Percentiles rank a stretch among this genome's conserved stretches.
These are phyloP conservation scores for Rhineura floridana DNA, from an alignment of 2,113 vertebrate species.

Conservation along the genomic window DNA sequence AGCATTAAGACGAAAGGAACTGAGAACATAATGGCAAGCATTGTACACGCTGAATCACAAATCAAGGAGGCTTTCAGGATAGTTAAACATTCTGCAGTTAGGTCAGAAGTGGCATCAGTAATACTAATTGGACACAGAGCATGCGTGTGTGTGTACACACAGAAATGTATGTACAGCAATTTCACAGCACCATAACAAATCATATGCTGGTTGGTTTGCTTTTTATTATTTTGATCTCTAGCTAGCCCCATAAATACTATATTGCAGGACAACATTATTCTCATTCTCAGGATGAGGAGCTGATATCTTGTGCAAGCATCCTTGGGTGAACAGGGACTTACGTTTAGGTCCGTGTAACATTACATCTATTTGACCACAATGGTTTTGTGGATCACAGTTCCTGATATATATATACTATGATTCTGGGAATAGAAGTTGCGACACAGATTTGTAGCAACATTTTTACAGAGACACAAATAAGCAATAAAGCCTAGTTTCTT, in stretches of 20 bases:
- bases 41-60: neutral
- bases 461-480: slow-evolving; percentile 15
- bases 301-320: neutral
- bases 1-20: neutral
- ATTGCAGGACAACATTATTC: neutral
- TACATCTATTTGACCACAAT: too few relatives aligned
- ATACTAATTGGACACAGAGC: neutral
- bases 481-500: slow-evolving; percentile 6
- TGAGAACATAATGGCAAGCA: neutral
- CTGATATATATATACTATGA: neutral
- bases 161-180: neutral
- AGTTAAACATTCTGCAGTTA: neutral
- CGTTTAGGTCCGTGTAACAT: too few relatives aligned
- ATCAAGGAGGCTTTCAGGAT: neutral
- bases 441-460: neutral
- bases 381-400: neutral
- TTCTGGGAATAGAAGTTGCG: neutral
- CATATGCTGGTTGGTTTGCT: neutral
- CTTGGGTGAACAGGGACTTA: neutral
- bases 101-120: neutral
- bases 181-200: neutral
- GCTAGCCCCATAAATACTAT: neutral
- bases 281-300: neutral
- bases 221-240: neutral
- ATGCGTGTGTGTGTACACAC: too few relatives aligned